Conservation (phyloP, 2,113 vertebrate genomes). For the Oreotrochilus melanogaster region DNA sequence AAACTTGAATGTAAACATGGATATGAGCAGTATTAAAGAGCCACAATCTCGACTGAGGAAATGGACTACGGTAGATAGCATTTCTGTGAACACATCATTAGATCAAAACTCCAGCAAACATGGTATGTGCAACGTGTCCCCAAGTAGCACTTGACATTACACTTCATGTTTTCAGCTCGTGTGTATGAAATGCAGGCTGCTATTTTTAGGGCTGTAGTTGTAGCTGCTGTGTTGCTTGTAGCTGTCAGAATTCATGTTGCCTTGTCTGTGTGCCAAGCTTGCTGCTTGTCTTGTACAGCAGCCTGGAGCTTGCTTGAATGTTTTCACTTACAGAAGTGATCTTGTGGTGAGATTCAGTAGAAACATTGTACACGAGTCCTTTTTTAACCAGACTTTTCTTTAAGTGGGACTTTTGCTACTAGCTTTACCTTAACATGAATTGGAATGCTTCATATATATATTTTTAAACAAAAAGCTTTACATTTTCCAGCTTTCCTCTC, state of each 20-base stretch:
- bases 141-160: fast-evolving
- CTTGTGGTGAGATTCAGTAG: not conserved
- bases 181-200: not conserved
- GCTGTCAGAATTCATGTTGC: not conserved
- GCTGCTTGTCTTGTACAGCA: not conserved
- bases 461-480: not conserved
- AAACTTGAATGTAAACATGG: slow-evolving; percentile 98
- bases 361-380: not conserved
- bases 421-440: not conserved
- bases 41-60: slow-evolving; percentile 96
- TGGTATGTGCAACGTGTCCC: slow-evolving; percentile 73
- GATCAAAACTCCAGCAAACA: slow-evolving; percentile 99
- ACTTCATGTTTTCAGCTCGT: fast-evolving
- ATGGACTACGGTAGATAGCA: slow-evolving; percentile 94
- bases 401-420: not conserved
- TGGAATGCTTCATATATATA: not conserved
- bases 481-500: not conserved
- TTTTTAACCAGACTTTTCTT: not conserved
- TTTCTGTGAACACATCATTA: slow-evolving; percentile 88
- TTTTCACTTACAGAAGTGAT: not conserved
- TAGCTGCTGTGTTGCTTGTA: too few species aligned
- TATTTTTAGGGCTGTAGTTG: not conserved
- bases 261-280: not conserved
- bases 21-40: slow-evolving; percentile 95
- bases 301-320: not conserved